These are phyloP conservation scores for Siniperca chuatsi DNA, from an alignment of 2,113 vertebrate species.

Conservation along the genomic window DNA sequence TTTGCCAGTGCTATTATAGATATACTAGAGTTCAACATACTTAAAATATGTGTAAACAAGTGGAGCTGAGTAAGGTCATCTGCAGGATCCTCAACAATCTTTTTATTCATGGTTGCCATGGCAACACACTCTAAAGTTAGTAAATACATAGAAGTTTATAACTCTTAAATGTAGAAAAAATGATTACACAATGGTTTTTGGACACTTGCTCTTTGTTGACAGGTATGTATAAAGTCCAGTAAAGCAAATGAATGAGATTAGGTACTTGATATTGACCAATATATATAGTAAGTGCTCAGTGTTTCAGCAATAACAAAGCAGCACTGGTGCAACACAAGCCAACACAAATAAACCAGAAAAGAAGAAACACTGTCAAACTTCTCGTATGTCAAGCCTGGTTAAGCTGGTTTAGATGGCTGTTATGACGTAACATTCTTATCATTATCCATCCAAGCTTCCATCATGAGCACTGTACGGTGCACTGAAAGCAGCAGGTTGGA, in stretches of 20 bases:
- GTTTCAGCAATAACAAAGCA: neutral
- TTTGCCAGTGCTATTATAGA: neutral
- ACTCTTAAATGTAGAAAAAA: neutral
- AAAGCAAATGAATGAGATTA: neutral
- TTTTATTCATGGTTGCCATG: neutral
- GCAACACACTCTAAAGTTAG: neutral
- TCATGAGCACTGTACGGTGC: neutral
- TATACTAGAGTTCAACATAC: neutral
- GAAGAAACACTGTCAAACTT: neutral
- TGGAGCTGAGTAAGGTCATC: neutral
- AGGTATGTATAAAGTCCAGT: neutral
- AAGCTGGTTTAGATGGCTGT: neutral
- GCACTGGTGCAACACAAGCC: neutral
- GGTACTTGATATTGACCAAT: neutral
- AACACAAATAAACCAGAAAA: neutral
- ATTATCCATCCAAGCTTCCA: neutral
- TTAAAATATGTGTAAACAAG: neutral
- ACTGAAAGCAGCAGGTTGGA: conserved; percentile 38
- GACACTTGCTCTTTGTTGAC: neutral
- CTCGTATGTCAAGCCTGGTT: neutral
- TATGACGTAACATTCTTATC: neutral
- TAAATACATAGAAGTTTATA: neutral
- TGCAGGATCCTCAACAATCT: neutral
- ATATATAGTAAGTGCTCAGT: neutral
- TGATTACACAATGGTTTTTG: neutral